Evolutionary conservation across 2,888 invertebrate species (phyloP).

Genomic region (Norana najaformis): DNA sequence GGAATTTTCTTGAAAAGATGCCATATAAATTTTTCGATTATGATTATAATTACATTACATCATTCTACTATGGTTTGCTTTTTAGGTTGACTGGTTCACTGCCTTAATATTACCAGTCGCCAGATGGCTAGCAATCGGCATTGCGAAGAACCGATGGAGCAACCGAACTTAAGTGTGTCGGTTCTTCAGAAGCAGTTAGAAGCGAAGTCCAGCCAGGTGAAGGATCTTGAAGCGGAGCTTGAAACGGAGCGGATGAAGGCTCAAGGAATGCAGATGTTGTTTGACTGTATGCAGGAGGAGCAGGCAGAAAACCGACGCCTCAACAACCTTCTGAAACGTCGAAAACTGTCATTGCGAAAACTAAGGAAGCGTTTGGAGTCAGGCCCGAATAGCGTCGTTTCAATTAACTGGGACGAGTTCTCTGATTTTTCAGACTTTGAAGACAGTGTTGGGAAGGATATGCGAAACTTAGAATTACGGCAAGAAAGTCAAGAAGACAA

Average conservation of each 20-base stretch:
- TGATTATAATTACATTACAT: not conserved
- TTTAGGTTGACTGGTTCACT: not conserved
- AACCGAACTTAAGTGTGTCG: not conserved
- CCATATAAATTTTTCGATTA: not conserved
- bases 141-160: not conserved
- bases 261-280: slow-evolving; percentile 19
- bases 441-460: not conserved
- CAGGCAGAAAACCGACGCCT: not conserved
- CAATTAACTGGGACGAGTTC: slow-evolving; percentile 20
- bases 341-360: not conserved
- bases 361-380: not conserved
- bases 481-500: not conserved
- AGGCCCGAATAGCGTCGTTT: not conserved
- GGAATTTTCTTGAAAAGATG: not conserved
- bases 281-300: slow-evolving; percentile 14
- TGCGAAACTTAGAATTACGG: not conserved
- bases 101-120: not conserved
- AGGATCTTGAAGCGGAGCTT: not conserved
- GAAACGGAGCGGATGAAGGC: not conserved
- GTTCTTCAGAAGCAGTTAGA: not conserved
- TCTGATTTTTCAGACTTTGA: not conserved
- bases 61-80: not conserved
- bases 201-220: not conserved
- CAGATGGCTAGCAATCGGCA: not conserved
- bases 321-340: not conserved